A percentile compares a stretch with the other conserved stretches of the same genome.
Conservation (phyloP, 2,888 invertebrate species). For the Stramonita haemastoma region DNA sequence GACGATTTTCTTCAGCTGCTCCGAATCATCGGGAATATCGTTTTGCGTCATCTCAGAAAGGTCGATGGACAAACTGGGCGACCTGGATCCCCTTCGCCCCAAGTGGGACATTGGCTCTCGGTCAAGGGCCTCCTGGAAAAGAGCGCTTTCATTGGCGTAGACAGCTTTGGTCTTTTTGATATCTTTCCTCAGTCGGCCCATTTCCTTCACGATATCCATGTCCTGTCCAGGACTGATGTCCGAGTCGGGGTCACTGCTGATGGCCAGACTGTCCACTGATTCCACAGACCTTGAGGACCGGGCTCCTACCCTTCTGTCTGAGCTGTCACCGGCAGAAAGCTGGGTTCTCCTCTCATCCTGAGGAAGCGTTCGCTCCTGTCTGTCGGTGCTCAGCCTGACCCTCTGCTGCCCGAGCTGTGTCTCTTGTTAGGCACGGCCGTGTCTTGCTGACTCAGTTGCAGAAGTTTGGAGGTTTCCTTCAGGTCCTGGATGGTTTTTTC, state of each 20-base stretch:
- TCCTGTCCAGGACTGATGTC: slow-evolving; percentile 25
- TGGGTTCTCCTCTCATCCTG: background rate
- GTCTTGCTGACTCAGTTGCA: slow-evolving; percentile 17
- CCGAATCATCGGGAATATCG: slow-evolving; percentile 31
- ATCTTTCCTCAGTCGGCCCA: slow-evolving; percentile 60
- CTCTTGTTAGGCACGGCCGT: background rate
- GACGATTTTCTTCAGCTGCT: slow-evolving; percentile 40
- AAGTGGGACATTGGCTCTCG: slow-evolving; percentile 54
- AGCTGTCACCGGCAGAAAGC: background rate
- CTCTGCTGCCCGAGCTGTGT: background rate
- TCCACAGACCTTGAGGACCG: slow-evolving; percentile 25
- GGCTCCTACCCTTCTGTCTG: background rate
- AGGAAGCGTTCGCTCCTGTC: slow-evolving; percentile 10
- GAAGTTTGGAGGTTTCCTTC: slow-evolving; percentile 1
- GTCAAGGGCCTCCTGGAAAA: slow-evolving; percentile 66
- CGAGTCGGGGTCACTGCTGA: slow-evolving; percentile 39
- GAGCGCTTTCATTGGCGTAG: slow-evolving; percentile 66
- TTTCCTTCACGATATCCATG: slow-evolving; percentile 64
- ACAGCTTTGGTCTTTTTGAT: slow-evolving; percentile 66
- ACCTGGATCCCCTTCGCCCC: slow-evolving; percentile 42
- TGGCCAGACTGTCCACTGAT: slow-evolving; percentile 28
- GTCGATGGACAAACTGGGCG: slow-evolving; percentile 30
- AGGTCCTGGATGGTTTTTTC: slow-evolving; percentile 20
- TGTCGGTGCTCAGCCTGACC: background rate
- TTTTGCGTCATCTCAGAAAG: slow-evolving; percentile 36